phyloP scores from a whole-genome alignment of 2,888 invertebrate species.

The Andrena hattorfiana region DNA sequence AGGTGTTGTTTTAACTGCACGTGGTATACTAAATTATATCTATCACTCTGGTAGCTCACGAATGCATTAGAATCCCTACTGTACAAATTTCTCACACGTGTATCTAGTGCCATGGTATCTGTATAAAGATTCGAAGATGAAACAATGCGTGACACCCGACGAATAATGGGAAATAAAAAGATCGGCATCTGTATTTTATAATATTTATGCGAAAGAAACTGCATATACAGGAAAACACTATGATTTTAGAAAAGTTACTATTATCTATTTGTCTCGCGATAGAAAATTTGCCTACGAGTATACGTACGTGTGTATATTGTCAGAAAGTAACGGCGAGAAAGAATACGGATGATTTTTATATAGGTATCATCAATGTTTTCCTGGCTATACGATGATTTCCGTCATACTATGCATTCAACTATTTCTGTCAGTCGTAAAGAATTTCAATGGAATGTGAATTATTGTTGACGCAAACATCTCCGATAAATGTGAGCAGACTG shows the following conservation, averaged over 20 bases:
- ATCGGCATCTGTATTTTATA: conserved; percentile 35
- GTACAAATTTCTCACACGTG: conserved; percentile 59
- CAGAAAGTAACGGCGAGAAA: conserved; percentile 36
- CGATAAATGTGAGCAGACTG: conserved; percentile 40
- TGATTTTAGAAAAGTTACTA: conserved; percentile 24
- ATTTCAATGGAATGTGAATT: conserved; percentile 57
- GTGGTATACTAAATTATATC: conserved; percentile 42
- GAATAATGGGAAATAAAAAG: conserved; percentile 22
- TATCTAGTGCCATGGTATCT: conserved; percentile 53
- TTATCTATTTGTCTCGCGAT: conserved; percentile 20
- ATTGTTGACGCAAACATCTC: conserved; percentile 42
- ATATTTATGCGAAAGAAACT: conserved; percentile 18
- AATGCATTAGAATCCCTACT: conserved; percentile 58
- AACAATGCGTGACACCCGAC: conserved; percentile 33
- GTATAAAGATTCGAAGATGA: conserved; percentile 32
- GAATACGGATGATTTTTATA: conserved; percentile 24
- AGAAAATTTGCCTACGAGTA: conserved; percentile 39
- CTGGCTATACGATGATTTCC: conserved; percentile 29
- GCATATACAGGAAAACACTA: conserved; percentile 52
- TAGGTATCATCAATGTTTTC: conserved; percentile 45
- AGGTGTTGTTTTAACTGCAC: conserved; percentile 44
- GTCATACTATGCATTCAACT: conserved; percentile 24
- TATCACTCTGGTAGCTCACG: conserved; percentile 39
- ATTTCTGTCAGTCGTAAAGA: conserved; percentile 25
- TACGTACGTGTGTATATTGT: conserved; percentile 40